Evolutionary conservation across 2,797 vertebrate genomes (phyloP).

Genomic region (Xenentodon cancila): DNA sequence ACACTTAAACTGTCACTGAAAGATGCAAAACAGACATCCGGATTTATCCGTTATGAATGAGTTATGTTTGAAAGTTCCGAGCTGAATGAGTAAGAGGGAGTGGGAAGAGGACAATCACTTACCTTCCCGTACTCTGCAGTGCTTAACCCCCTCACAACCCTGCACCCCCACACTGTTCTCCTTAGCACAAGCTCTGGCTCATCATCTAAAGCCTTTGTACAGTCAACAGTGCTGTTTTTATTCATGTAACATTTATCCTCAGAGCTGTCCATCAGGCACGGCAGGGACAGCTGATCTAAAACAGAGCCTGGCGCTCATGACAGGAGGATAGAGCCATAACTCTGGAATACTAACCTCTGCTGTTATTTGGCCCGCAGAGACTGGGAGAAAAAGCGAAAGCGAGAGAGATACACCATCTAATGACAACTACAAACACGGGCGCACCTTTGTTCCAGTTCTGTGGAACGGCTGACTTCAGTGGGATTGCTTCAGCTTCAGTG

Average conservation of each 20-base stretch:
- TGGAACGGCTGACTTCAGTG: conserved; percentile 68
- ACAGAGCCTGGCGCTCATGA: conserved; percentile 77
- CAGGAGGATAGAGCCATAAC: conserved; percentile 72
- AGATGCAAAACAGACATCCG: conserved; percentile 83
- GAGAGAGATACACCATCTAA: conserved; percentile 73
- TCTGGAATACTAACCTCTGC: conserved; percentile 72
- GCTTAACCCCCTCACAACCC: conserved; percentile 69
- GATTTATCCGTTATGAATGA: conserved; percentile 83
- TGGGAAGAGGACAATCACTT: conserved; percentile 51
- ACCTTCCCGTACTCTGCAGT: conserved; percentile 40
- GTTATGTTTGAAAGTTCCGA: conserved; percentile 77
- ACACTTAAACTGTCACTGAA: conserved; percentile 77
- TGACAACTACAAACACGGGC: conserved; percentile 79
- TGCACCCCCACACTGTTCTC: conserved; percentile 12
- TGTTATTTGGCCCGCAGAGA: conserved; percentile 78
- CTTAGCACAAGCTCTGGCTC: conserved; percentile 69
- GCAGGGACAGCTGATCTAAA: conserved; percentile 79
- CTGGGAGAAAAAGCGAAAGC: conserved; percentile 39
- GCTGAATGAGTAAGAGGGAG: conserved; percentile 56
- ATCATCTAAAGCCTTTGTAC: conserved; percentile 75
- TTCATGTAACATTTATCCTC: conserved; percentile 79
- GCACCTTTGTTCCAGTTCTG: conserved; percentile 74
- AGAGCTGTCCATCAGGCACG: conserved; percentile 70
- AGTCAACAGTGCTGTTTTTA: conserved; percentile 77
- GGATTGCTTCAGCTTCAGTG: conserved; percentile 69